Evolutionary conservation across 2,113 vertebrate species (phyloP), one percentile per base, ranked within the genome.

Genomic region (Motacilla tschutschensis): DNA sequence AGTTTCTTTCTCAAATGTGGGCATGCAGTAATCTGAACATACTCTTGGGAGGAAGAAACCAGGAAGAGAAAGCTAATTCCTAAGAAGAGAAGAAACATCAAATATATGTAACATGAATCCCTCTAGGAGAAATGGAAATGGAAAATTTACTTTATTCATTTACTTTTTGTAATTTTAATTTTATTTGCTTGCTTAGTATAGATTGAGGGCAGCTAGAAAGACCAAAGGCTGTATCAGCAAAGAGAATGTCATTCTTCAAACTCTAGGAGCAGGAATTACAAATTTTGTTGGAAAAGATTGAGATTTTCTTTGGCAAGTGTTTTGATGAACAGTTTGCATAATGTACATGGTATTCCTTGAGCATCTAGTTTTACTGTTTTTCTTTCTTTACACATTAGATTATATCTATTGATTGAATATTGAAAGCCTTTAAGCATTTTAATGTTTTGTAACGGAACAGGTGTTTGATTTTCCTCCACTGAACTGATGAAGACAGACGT

Each of bases 91-190:
- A 90, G 64, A 88, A 94, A 73, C 40, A 91, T 84, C 83, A 91
- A 86, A 86, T 90, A 87, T 57, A 82, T 63, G 88, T 90, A 92
- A 88, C 84, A 53, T 46, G 59, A 93, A 91, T 85, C 81, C 84
- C 81, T 92, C 44, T 48, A 87, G 88, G 84, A 93, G 79, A 90
- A 91, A 90, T 87, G 60, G 84, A 91, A 95, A 94, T 69, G 66
- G 74, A 86, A 93, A 91, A 94, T 92, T 92, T 91, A 76, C 83
- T 91, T 91, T 95, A 89, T 92, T 93, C 71, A 92, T 91, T 94
- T 94, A 84, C 92, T 93, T 94, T 92, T 79, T 92, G 67, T 88
- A 84, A 90, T 88, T 93, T 94, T 92, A 91, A 90, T 95, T 93
- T 88, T 94, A 88, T 93, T 93, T 90, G 78, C 90, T 92, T 90